These are phyloP conservation scores for Crocodylus rhombifer DNA, from an alignment of 2,797 vertebrate species.

Conservation along the genomic window DNA sequence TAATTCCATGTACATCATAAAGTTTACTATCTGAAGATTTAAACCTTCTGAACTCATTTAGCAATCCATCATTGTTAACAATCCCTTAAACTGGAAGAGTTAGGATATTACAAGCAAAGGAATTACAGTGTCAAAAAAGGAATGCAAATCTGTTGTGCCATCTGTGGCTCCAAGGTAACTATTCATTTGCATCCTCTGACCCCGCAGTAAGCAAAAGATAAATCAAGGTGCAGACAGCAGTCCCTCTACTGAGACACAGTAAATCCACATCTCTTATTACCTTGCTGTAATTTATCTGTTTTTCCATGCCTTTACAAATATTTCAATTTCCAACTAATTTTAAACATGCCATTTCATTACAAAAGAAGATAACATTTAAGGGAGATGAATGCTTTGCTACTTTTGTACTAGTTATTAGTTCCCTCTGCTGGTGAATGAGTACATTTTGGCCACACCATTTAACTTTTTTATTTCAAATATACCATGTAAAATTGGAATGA, in stretches of 20 bases:
- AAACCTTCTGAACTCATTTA: neutral
- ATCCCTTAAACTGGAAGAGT: neutral
- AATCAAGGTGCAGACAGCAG: no score
- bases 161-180: no score
- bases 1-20: neutral
- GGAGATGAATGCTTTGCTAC: neutral
- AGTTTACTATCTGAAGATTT: neutral
- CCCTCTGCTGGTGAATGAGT: constrained; percentile 72
- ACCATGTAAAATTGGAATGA: fast-evolving
- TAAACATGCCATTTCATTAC: neutral
- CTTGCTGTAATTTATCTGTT: no score
- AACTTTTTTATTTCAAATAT: neutral
- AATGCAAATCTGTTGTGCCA: no score
- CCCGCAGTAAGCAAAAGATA: no score
- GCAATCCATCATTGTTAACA: neutral
- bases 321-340: neutral
- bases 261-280: no score
- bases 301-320: neutral
- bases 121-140: no score
- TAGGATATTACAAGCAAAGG: neutral
- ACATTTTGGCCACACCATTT: neutral
- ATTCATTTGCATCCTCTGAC: no score
- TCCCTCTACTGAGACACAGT: no score
- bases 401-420: constrained; percentile 59
- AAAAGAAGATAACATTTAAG: neutral